Conservation (phyloP, 1,140 invertebrate species). For the Latrodectus geometricus region DNA sequence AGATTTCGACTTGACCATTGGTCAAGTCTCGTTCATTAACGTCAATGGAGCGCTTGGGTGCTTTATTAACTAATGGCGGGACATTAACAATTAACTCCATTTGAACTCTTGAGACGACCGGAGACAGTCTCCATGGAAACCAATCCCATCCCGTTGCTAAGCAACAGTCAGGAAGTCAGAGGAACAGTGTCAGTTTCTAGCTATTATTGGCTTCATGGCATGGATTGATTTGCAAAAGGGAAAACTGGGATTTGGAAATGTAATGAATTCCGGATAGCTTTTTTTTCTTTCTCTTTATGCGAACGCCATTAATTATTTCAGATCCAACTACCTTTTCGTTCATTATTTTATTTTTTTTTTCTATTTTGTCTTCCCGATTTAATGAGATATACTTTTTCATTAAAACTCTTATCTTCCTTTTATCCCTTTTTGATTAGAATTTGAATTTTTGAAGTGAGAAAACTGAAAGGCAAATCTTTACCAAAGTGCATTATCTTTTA, state of each 20-base stretch:
- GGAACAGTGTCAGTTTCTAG: constrained; percentile 48
- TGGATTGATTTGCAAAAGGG: constrained; percentile 54
- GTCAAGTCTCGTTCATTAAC: constrained; percentile 51
- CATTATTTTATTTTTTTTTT: not conserved
- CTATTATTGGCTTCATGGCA: constrained; percentile 52
- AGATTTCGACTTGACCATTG: constrained; percentile 42
- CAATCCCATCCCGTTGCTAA: constrained; percentile 47
- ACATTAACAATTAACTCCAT: constrained; percentile 62
- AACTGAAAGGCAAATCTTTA: not conserved
- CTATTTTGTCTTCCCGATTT: constrained; percentile 19
- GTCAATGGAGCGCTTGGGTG: constrained; percentile 14
- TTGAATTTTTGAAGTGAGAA: constrained; percentile 20
- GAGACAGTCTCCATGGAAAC: constrained; percentile 54
- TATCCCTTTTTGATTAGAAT: constrained; percentile 39
- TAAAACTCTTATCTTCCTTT: constrained; percentile 23
- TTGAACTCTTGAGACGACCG: constrained; percentile 59
- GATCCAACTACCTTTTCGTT: constrained; percentile 10
- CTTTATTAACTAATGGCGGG: constrained; percentile 61
- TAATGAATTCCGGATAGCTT: constrained; percentile 57
- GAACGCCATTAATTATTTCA: constrained; percentile 48
- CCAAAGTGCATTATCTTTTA: not conserved
- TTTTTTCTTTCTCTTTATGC: constrained; percentile 28
- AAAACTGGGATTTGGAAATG: constrained; percentile 59
- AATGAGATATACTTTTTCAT: constrained; percentile 39
- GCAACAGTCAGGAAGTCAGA: constrained; percentile 58